Conservation (phyloP, 30 jellyfish, hydroid and myxozoan genomes). For the Turritopsis dohrnii region DNA sequence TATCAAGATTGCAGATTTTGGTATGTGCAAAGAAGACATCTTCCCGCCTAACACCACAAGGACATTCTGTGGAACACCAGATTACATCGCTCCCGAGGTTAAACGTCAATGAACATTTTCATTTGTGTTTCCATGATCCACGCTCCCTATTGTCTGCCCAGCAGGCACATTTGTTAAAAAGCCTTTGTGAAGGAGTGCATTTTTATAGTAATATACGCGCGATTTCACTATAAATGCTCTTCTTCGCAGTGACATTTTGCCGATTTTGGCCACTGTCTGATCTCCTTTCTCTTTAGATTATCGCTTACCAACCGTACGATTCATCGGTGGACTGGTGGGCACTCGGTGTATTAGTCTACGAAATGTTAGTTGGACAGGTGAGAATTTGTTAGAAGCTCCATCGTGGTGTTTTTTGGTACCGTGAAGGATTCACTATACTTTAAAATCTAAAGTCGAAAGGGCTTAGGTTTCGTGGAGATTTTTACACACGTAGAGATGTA, state of each 20-base stretch:
- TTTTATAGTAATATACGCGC: no score
- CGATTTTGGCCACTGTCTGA: no score
- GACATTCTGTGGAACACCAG: conserved; percentile 99
- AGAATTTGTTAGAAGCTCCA: not conserved
- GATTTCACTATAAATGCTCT: no score
- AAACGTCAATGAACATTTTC: not conserved
- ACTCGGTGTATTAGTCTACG: conserved; percentile 94
- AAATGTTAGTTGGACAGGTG: conserved; percentile 99
- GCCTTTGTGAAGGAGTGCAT: no score
- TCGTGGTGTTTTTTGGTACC: conserved; percentile 8
- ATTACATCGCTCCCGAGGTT: conserved; percentile 99
- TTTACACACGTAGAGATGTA: no score
- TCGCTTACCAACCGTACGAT: conserved; percentile 96
- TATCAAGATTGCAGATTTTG: conserved; percentile 98
- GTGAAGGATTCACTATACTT: no score
- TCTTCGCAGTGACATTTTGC: no score
- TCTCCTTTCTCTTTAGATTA: conserved; percentile 54
- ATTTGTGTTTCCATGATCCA: not conserved
- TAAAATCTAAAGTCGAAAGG: no score
- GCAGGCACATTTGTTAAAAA: no score
- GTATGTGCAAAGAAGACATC: conserved; percentile 97
- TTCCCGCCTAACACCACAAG: conserved; percentile 98
- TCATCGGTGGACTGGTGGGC: conserved; percentile 99
- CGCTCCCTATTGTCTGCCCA: no score
- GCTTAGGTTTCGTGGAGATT: no score